Evolutionary conservation across 1,140 invertebrate species (phyloP).

Genomic region (Drosophila kurseongensis): DNA sequence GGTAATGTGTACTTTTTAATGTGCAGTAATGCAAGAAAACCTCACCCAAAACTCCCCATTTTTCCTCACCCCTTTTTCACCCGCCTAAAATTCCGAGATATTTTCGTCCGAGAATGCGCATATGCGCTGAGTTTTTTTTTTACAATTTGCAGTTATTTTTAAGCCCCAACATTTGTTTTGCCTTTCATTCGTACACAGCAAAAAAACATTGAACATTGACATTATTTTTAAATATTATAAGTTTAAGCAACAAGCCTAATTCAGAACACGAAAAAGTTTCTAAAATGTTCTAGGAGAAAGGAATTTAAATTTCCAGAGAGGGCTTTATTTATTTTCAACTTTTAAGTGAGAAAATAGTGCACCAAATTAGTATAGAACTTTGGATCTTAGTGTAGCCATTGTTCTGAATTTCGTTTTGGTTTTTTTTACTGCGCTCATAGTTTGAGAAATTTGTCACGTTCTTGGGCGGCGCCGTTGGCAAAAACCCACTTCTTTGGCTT

Average conservation of each 20-base stretch:
- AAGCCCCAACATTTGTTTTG: constrained; percentile 53
- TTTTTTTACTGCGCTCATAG: constrained; percentile 22
- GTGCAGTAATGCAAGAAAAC: constrained; percentile 26
- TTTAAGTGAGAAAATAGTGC: too few relatives aligned
- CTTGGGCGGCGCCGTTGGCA: constrained; percentile 49
- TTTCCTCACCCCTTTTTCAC: not conserved
- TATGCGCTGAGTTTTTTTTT: constrained; percentile 65
- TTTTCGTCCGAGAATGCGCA: constrained; percentile 61
- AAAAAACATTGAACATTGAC: not conserved
- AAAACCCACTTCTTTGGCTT: constrained; percentile 16
- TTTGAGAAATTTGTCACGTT: constrained; percentile 79
- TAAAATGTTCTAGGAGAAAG: too few relatives aligned
- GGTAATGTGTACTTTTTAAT: constrained; percentile 18
- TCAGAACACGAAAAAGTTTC: too few relatives aligned
- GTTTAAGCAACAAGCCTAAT: too few relatives aligned
- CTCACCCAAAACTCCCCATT: not conserved
- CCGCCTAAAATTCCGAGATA: constrained; percentile 31
- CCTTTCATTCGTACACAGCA: constrained; percentile 9
- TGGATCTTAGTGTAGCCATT: not conserved
- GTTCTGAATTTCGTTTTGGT: not conserved
- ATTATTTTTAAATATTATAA: too few relatives aligned
- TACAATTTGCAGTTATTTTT: constrained; percentile 70
- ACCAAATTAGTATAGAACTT: too few relatives aligned
- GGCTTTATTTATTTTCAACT: too few relatives aligned
- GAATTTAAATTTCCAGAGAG: too few relatives aligned